Evolutionary conservation across 2,888 invertebrate genomes (phyloP).

Genomic region (Machimus rusticus): DNA sequence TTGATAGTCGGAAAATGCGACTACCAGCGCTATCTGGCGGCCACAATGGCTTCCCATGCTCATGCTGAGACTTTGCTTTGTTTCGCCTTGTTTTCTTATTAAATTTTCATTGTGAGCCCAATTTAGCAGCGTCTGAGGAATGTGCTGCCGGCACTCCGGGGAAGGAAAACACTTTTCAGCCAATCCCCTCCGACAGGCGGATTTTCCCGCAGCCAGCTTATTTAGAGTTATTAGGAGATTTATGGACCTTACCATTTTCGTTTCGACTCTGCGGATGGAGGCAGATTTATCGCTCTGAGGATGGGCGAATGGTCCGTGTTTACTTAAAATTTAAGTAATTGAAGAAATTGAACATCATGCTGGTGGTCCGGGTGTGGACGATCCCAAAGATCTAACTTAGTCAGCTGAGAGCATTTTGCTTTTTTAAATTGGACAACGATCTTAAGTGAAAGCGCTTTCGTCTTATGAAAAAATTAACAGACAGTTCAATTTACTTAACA

Average conservation of each 20-base stretch:
- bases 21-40: not conserved
- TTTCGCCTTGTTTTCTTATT: not conserved
- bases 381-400: not conserved
- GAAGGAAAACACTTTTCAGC: not conserved
- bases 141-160: not conserved
- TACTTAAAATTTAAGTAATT: not conserved
- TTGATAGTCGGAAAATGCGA: not conserved
- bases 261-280: not conserved
- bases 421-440: not conserved
- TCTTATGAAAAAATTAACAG: not conserved
- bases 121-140: not conserved
- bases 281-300: not conserved
- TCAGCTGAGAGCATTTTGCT: not conserved
- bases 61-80: not conserved
- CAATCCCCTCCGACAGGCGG: not conserved
- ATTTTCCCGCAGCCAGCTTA: not conserved
- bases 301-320: not conserved
- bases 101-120: conserved; percentile 14
- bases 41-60: conserved; percentile 5
- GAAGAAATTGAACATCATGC: not conserved
- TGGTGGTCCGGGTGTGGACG: not conserved
- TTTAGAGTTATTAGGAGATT: not conserved
- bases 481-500: not conserved
- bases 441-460: not conserved
- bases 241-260: not conserved